Conservation (phyloP, 2,888 invertebrate species). For the Mongoloraphidia duomilia region DNA sequence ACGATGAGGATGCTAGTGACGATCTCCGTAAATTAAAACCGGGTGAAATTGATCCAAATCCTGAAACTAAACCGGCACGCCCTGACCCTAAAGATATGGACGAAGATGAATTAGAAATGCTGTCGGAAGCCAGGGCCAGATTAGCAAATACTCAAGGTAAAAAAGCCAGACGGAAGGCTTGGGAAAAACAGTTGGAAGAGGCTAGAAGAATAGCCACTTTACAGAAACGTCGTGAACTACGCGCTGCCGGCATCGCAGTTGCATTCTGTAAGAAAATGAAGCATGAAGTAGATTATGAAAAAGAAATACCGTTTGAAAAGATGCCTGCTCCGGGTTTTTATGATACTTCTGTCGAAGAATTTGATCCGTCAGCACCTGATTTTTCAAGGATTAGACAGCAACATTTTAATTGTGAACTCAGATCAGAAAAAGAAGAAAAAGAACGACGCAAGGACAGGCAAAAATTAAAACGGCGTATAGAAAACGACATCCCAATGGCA, state of each 20-base stretch:
- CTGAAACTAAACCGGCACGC: constrained; percentile 97
- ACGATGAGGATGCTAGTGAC: constrained; percentile 80
- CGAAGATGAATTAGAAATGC: constrained; percentile 98
- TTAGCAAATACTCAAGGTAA: constrained; percentile 97
- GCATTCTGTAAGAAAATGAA: constrained; percentile 50
- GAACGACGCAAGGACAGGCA: constrained; percentile 91
- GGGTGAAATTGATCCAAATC: constrained; percentile 99
- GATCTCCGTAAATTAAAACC: constrained; percentile 96
- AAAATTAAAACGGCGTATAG: constrained; percentile 88
- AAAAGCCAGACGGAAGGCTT: constrained; percentile 84
- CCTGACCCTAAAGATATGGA: constrained; percentile 99
- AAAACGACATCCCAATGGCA: constrained; percentile 86
- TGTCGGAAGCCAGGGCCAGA: constrained; percentile 95
- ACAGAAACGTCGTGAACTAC: constrained; percentile 92
- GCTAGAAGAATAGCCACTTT: constrained; percentile 89
- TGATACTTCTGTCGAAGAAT: constrained; percentile 79
- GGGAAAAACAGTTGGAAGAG: constrained; percentile 97
- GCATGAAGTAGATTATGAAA: constrained; percentile 91
- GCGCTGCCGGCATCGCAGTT: constrained; percentile 85
- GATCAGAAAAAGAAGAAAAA: constrained; percentile 82
- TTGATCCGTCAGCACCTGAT: constrained; percentile 80
- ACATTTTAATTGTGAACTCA: constrained; percentile 81
- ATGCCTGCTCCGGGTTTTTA: constrained; percentile 85
- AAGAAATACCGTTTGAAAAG: constrained; percentile 96
- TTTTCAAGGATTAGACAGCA: constrained; percentile 83